These are phyloP conservation scores for Nibea albiflora DNA, from an alignment of 2,113 vertebrate species.

Conservation along the genomic window DNA sequence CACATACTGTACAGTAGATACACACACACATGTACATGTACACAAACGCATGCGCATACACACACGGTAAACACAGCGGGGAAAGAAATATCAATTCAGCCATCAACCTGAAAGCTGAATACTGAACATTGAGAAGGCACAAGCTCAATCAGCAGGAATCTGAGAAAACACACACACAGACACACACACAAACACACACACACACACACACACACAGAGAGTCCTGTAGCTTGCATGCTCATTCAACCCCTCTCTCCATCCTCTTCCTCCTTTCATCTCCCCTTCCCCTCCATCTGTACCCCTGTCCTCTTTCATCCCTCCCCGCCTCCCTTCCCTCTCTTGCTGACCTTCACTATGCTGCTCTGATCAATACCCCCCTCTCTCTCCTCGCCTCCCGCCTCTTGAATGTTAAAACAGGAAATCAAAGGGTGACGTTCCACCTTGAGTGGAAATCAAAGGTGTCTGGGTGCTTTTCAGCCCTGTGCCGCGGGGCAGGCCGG, in stretches of 20 bases:
- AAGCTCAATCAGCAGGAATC: conserved; percentile 79
- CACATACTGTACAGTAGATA: conserved; percentile 5
- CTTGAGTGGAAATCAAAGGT: conserved; percentile 98
- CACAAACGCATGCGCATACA: conserved; percentile 25
- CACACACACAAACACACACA: conserved; percentile 52
- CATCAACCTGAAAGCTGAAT: conserved; percentile 78
- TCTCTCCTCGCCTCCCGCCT: conserved; percentile 88
- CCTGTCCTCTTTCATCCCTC: conserved; percentile 74
- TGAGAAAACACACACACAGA: conserved; percentile 54
- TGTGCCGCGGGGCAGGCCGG: conserved; percentile 80
- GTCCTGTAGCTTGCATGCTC: conserved; percentile 66
- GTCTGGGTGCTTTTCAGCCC: conserved; percentile 87
- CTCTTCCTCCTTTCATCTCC: conserved; percentile 75
- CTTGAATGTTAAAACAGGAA: conserved; percentile 90
- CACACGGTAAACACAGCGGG: conserved; percentile 70
- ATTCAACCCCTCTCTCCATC: conserved; percentile 73
- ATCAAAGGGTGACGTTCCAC: conserved; percentile 96
- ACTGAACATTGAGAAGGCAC: conserved; percentile 78
- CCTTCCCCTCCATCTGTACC: conserved; percentile 62
- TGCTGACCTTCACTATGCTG: conserved; percentile 91
- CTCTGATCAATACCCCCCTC: conserved; percentile 91
- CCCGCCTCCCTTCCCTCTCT: conserved; percentile 59
- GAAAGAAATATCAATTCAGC: conserved; percentile 79
- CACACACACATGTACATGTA: conserved; percentile 7
- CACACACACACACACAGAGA: conserved; percentile 49